A percentile compares a stretch with the other conserved stretches of the same genome.
These are phyloP conservation scores for Pelochelys cantorii DNA, from an alignment of 2,797 vertebrate species.

Conservation along the genomic window DNA sequence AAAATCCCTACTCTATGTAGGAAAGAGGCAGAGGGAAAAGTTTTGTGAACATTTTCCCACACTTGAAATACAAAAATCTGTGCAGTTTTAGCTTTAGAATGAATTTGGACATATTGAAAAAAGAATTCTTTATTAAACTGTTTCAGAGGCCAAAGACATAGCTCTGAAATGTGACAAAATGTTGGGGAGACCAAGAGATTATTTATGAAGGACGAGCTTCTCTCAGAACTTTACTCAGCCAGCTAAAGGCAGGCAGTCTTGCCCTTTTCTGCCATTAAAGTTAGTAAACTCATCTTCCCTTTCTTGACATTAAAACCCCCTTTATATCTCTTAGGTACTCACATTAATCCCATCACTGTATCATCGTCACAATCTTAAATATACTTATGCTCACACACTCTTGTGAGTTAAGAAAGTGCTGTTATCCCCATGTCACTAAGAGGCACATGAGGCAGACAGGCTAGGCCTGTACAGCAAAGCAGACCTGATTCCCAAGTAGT, in stretches of 20 bases:
- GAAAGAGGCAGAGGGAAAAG: not conserved
- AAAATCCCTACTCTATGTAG: no score
- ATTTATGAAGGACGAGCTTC: not conserved
- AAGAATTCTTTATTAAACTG: not conserved
- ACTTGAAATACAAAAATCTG: not conserved
- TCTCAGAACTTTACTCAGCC: not conserved
- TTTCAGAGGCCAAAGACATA: not conserved
- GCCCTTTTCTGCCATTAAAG: no score
- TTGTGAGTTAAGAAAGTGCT: not conserved
- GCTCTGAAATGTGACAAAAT: not conserved
- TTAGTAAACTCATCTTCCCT: no score
- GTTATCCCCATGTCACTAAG: not conserved
- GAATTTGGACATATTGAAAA: not conserved
- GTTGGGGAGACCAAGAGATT: not conserved
- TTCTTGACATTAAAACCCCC: not conserved
- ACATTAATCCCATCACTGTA: no score
- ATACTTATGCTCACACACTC: not conserved
- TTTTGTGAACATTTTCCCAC: not conserved
- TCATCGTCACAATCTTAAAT: not conserved
- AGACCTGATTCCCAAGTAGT: no score
- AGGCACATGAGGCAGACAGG: accelerated
- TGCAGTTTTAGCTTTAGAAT: not conserved
- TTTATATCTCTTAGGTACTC: not conserved
- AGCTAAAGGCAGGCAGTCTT: not conserved
- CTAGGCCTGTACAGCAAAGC: no score